Base-by-base conservation (phyloP, 2,797 vertebrate species). In the Eulemur rubriventer region DNA sequence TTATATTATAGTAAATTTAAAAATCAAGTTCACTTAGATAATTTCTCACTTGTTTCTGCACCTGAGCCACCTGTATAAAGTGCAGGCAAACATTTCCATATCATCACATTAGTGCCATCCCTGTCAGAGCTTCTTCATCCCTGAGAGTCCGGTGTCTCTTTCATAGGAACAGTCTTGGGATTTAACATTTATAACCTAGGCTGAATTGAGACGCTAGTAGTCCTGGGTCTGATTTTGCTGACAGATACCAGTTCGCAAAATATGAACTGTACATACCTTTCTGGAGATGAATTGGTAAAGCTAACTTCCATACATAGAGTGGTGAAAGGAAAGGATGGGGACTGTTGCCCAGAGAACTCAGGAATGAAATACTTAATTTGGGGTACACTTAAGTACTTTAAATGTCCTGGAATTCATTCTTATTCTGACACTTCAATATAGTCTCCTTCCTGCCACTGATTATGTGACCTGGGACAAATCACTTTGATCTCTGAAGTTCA, bases 1-100 rank as follows among this genome's bases (percentile, higher is more conserved):
- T 90, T 84, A 90, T 18, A 78, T 90, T 84, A 90, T 13, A 78
- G 28, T 94, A 78, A 46, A 69, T 84, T 55, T 90, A 17, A 67
- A 84, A 78, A 78, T 78, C 20, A 75, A 41, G 41, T 13, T 84
- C 33, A 38, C 30, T 67, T 26, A 43, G 41, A 28, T 76, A 30
- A 30, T 81, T 88, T 94, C 55, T 73, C 28, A 73, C 26, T 38
- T 73, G 5, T 69, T 73, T 88, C 48, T 83, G n/a, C 41, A 59
- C 28, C n/a, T 79, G n/a, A 84, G 50, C 30, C 35, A 38, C 10
- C 22, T 75, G 35, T 57, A 41, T 70, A 50, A 84, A 50, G 20
- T 26, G 4, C 70, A 70, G 35, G 46, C 55, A 57, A 72, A 50
- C 41, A 28, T 65, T 78, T 78, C 9, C 16, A 35, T 33, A 57